Conservation (phyloP, 2,888 invertebrate genomes). For the Omphaloscelis lunosa region DNA sequence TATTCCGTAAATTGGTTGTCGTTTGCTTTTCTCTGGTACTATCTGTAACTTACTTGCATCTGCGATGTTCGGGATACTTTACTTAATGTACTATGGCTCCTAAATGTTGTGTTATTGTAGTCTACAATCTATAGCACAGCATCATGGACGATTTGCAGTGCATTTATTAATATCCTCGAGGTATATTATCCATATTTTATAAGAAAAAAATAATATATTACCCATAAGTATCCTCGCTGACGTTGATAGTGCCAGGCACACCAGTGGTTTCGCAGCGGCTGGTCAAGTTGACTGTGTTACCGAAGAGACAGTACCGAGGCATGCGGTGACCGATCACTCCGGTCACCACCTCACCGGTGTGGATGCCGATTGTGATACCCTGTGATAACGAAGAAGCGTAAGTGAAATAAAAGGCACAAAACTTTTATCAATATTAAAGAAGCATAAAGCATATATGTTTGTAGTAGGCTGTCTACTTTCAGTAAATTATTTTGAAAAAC, state of each 20-base stretch:
- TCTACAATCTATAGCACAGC: background rate
- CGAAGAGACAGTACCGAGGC: conserved; percentile 98
- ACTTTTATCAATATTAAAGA: too few relatives aligned
- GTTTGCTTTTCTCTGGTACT: background rate
- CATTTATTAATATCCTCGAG: background rate
- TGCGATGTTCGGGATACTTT: background rate
- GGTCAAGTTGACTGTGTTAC: conserved; percentile 98
- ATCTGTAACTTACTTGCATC: background rate
- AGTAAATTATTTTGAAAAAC: too few relatives aligned
- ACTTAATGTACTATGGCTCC: too few relatives aligned
- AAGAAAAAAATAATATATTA: conserved; percentile 77
- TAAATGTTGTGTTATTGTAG: too few relatives aligned
- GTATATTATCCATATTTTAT: background rate
- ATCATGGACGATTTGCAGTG: background rate
- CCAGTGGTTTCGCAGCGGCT: conserved; percentile 98
- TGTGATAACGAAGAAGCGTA: conserved; percentile 77
- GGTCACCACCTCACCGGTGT: conserved; percentile 98
- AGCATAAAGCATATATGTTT: too few relatives aligned
- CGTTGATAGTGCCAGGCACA: conserved; percentile 96
- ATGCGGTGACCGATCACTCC: conserved; percentile 98
- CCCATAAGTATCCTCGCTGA: conserved; percentile 97
- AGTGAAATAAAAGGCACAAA: too few relatives aligned
- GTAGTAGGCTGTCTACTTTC: too few relatives aligned
- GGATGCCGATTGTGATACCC: conserved; percentile 98
- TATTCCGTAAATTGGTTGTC: background rate